These are phyloP conservation scores for Mobula hypostoma DNA, from an alignment of 2,113 vertebrate genomes.

Conservation along the genomic window DNA sequence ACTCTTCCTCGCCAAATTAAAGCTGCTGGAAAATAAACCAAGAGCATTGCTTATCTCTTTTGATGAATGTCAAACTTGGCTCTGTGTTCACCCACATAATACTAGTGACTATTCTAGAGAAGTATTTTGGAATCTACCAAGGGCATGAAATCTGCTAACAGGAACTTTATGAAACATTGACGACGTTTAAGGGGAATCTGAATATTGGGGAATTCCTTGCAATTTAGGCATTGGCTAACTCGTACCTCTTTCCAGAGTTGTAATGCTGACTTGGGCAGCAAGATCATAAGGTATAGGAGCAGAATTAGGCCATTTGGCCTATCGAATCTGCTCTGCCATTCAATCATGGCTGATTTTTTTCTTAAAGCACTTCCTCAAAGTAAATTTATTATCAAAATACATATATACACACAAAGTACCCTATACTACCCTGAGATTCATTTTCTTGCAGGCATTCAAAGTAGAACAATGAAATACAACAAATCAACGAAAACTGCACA, in stretches of 20 bases:
- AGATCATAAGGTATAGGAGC: too few species aligned
- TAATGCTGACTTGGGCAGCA: too few species aligned
- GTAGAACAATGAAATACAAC: too few species aligned
- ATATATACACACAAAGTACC: too few species aligned
- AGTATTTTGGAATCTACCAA: background rate
- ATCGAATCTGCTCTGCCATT: too few species aligned
- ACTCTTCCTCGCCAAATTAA: background rate
- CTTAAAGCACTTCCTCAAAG: too few species aligned
- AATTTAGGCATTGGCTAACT: background rate
- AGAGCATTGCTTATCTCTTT: background rate
- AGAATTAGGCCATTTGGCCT: too few species aligned
- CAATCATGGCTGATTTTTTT: too few species aligned
- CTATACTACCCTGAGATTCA: too few species aligned
- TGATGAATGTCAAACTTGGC: background rate
- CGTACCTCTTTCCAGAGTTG: background rate
- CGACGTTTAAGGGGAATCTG: background rate
- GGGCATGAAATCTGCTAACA: background rate
- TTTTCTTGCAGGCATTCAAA: too few species aligned
- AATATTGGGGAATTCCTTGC: background rate
- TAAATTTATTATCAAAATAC: too few species aligned
- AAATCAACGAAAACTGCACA: too few species aligned
- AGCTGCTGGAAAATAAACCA: background rate
- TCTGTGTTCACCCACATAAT: background rate
- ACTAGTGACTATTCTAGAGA: background rate
- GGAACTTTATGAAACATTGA: background rate